Base-by-base conservation (phyloP, 2,888 invertebrate genomes). In the Sialis lutaria region DNA sequence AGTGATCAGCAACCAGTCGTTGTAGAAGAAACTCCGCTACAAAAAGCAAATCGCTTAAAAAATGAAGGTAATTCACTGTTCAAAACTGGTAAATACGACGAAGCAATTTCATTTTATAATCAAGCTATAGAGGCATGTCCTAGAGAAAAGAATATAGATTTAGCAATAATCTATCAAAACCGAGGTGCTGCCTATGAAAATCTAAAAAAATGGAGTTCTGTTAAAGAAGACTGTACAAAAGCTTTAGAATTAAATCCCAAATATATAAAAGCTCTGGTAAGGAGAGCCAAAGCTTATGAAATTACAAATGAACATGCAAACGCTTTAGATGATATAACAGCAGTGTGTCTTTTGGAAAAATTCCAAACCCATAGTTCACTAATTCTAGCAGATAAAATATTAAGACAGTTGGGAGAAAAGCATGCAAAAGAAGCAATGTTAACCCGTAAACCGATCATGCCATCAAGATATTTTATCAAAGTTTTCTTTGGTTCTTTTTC, bases 171-270 rank as follows among this genome's bases (percentile, higher is more conserved):
- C 65, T 92, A 91, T 64, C 96, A 96, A 64, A 96, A 96, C 62
- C 79, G 93, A 56, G 96, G 95, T 8, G 96, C 95, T 10, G 88
- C 92, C 40, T 89, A 90, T 64, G 95, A 95, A 64, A 87, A 91
- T 64, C 68, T 92, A 59, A 81, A 83, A 64, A 84, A 87, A 65
- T 87, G 83, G 74, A 76, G 76, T 50, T 74, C 82, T 53, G 91
- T 92, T 0, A 83, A 88, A 58, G 77, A 80, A 52, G 93, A 95
- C 62, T 93, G 93, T 59, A 77, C 82, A 1, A 77, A 75, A 58
- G 92, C 96, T 2, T 70, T 96, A 34, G 77, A 84, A 58, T 70
- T 83, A 32, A 90, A 95, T 64, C 81, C 82, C 37, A 81, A 76
- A 53, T 96, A 95, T 64, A 74, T 82, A 9, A 93, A 95, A 68